Percentiles rank a stretch among this genome's conserved stretches.
phyloP scores from a whole-genome alignment of 92 coral and sea anemone species.

The Ricordea florida region DNA sequence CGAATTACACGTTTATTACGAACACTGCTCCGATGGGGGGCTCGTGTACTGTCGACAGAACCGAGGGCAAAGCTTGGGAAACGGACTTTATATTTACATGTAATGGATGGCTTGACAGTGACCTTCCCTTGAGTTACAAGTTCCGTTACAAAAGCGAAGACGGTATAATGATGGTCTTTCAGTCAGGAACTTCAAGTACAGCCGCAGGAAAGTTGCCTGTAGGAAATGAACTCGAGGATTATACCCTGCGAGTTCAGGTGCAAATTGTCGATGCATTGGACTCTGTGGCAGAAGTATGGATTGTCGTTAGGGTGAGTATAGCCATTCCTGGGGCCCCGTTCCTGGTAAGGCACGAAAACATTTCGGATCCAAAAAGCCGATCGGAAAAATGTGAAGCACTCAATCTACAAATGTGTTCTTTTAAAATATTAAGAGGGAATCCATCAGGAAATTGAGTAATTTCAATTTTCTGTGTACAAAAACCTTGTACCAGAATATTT shows the following conservation, averaged over 20 bases:
- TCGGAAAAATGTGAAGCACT: no score
- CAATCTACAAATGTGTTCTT: no score
- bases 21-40: conserved; percentile 81
- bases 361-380: no score
- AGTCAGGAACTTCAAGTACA: conserved; percentile 43
- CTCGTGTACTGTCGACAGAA: conserved; percentile 52
- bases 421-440: no score
- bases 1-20: conserved; percentile 56
- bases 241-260: conserved; percentile 48
- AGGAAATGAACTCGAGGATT: conserved; percentile 55
- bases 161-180: conserved; percentile 78
- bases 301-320: conserved; percentile 52
- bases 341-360: background rate
- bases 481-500: no score
- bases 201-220: conserved; percentile 69
- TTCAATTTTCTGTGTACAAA: no score
- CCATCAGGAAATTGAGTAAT: no score
- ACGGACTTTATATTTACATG: conserved; percentile 68
- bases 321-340: background rate
- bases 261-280: conserved; percentile 62
- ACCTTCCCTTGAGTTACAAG: conserved; percentile 68
- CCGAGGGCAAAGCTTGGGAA: conserved; percentile 73
- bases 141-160: conserved; percentile 74
- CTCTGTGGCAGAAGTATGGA: conserved; percentile 36
- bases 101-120: conserved; percentile 76